A percentile compares a stretch with the other conserved stretches of the same genome.
Conservation (phyloP, 2,113 vertebrate genomes). For the Neofelis nebulosa region DNA sequence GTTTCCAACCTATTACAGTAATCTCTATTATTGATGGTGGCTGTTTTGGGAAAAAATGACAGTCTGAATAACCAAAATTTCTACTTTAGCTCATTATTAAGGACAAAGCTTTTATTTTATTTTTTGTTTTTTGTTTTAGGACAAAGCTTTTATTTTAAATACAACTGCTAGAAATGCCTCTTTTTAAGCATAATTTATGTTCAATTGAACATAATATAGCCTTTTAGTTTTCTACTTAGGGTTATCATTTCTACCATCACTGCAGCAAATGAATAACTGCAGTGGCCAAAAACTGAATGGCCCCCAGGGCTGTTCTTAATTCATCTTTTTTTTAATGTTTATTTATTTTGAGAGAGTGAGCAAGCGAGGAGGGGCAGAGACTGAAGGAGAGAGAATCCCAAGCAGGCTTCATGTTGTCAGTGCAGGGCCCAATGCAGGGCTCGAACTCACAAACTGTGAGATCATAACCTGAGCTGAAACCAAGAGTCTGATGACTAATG, state of each 20-base stretch:
- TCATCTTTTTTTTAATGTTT: no score
- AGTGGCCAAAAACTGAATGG: background rate
- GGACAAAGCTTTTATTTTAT: background rate
- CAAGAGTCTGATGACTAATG: no score
- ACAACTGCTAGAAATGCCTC: background rate
- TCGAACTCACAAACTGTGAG: no score
- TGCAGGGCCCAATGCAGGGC: no score
- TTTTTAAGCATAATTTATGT: background rate
- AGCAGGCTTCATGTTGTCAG: no score
- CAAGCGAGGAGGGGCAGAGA: no score
- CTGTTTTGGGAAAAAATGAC: background rate
- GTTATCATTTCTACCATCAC: background rate
- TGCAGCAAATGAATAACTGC: background rate
- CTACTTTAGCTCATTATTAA: background rate
- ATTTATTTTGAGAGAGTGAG: no score
- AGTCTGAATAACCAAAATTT: background rate
- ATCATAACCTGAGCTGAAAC: no score
- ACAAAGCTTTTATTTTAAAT: slow-evolving; percentile 2
- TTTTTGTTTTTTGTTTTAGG: background rate
- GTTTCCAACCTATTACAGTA: background rate
- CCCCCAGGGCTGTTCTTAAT: background rate
- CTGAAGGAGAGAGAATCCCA: no score
- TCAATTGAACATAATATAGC: background rate
- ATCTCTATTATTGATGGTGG: background rate
- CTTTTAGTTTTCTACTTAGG: background rate